Evolutionary conservation across 2,888 invertebrate species (phyloP).

Genomic region (Orthosia incerta): DNA sequence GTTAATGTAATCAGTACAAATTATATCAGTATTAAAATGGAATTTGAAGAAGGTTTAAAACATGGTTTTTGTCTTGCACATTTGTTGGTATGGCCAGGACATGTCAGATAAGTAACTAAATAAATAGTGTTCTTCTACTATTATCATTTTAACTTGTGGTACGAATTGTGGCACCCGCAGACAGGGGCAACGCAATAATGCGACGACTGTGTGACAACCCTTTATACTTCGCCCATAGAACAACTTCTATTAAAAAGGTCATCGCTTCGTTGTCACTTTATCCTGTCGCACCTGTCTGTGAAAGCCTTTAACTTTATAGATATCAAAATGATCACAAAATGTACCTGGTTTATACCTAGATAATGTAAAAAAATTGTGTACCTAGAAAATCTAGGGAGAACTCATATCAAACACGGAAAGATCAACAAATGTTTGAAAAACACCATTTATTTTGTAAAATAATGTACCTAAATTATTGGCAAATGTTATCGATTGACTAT

Average conservation of each 20-base stretch:
- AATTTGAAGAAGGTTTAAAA: constrained; percentile 12
- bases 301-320: background rate
- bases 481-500: constrained; percentile 24
- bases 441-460: constrained; percentile 22
- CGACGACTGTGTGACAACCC: background rate
- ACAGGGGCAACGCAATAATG: background rate
- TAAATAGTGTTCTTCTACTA: constrained; percentile 49
- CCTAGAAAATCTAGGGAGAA: constrained; percentile 20
- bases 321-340: constrained; percentile 39
- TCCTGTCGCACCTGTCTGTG: background rate
- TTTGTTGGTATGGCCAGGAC: constrained; percentile 48
- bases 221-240: background rate
- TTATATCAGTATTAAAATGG: constrained; percentile 60
- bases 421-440: constrained; percentile 36
- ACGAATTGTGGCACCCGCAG: constrained; percentile 7
- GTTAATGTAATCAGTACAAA: constrained; percentile 61
- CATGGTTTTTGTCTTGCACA: constrained; percentile 14
- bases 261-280: background rate
- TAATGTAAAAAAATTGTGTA: constrained; percentile 2
- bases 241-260: background rate
- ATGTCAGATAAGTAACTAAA: constrained; percentile 65
- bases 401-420: constrained; percentile 54
- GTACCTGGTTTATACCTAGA: constrained; percentile 52
- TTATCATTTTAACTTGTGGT: constrained; percentile 43
- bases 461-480: constrained; percentile 34